These are phyloP conservation scores for Protonibea diacanthus DNA, from an alignment of 2,797 vertebrate species.

Conservation along the genomic window DNA sequence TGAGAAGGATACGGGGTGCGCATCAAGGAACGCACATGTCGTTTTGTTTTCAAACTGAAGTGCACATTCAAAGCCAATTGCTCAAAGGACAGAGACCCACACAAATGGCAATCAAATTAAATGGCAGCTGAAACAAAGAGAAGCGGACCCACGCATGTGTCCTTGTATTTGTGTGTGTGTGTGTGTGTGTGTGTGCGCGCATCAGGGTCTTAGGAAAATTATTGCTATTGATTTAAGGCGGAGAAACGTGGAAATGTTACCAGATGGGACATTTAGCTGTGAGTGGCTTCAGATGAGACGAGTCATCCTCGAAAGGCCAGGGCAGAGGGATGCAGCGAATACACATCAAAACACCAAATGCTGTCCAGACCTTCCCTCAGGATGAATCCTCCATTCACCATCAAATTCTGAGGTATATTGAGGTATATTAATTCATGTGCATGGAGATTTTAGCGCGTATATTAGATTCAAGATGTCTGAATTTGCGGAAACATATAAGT, in stretches of 20 bases:
- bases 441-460: neutral
- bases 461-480: neutral
- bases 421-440: slow-evolving; percentile 31
- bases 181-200: slow-evolving; percentile 46
- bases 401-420: slow-evolving; percentile 33
- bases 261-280: slow-evolving; percentile 96
- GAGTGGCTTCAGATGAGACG: slow-evolving; percentile 90
- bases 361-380: slow-evolving; percentile 33
- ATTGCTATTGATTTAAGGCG: slow-evolving; percentile 99
- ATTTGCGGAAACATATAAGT: neutral
- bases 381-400: slow-evolving; percentile 38
- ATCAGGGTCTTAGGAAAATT: slow-evolving; percentile 92
- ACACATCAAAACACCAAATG: slow-evolving; percentile 65
- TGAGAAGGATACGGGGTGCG: slow-evolving; percentile 44
- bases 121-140: slow-evolving; percentile 79
- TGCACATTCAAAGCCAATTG: slow-evolving; percentile 67
- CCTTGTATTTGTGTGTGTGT: slow-evolving; percentile 52
- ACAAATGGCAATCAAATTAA: slow-evolving; percentile 77
- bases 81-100: slow-evolving; percentile 65
- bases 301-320: slow-evolving; percentile 77
- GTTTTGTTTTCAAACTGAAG: slow-evolving; percentile 56
- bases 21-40: slow-evolving; percentile 35
- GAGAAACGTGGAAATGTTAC: slow-evolving; percentile 96
- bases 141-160: slow-evolving; percentile 45
- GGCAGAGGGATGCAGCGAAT: slow-evolving; percentile 59